Conservation (phyloP, 2,797 vertebrate genomes). For the Gymnocypris eckloni region DNA sequence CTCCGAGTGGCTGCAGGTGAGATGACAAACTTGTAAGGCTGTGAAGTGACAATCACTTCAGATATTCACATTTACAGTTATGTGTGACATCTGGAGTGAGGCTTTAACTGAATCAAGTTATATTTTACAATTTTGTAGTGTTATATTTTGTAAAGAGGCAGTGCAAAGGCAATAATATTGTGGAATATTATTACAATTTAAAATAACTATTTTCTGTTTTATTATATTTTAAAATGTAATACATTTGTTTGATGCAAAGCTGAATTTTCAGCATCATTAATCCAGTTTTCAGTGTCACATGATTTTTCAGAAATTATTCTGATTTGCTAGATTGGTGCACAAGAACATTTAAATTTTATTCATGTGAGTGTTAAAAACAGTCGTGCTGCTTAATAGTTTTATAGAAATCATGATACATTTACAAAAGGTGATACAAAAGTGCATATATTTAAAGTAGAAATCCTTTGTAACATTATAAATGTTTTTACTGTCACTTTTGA, state of each 20-base stretch:
- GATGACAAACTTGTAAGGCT: background rate
- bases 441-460: background rate
- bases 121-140: background rate
- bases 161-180: background rate
- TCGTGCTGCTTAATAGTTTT: background rate
- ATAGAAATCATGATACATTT: background rate
- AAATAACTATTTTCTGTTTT: background rate
- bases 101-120: background rate
- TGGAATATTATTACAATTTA: background rate
- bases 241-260: too few relatives aligned
- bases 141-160: background rate
- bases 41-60: background rate
- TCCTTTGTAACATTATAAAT: background rate
- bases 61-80: background rate
- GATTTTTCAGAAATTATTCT: too few relatives aligned
- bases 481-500: background rate
- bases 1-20: conserved; percentile 94
- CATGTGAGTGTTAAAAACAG: background rate
- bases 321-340: background rate
- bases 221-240: too few relatives aligned
- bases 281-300: background rate
- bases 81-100: background rate
- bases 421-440: too few relatives aligned
- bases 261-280: background rate
- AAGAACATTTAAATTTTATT: background rate